A percentile compares a stretch with the other conserved stretches of the same genome.
Conservation (phyloP, 1,140 invertebrate species). For the Camponotus pennsylvanicus region DNA sequence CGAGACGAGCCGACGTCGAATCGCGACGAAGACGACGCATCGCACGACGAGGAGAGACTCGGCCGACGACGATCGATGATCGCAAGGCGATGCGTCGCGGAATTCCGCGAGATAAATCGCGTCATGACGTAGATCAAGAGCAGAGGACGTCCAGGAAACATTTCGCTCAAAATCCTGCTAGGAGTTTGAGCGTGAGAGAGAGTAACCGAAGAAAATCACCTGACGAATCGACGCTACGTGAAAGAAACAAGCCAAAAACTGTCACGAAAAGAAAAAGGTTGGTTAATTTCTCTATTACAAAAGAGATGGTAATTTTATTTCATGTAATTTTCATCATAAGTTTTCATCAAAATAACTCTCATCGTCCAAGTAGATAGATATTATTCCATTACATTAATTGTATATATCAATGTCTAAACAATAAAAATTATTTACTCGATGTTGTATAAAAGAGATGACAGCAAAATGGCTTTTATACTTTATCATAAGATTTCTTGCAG, state of each 20-base stretch:
- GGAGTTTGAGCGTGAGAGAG: not conserved
- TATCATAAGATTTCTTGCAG: not conserved
- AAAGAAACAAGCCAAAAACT: not conserved
- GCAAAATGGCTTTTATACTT: not conserved
- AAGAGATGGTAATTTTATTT: not conserved
- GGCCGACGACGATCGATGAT: not conserved
- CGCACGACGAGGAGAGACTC: slow-evolving; percentile 33
- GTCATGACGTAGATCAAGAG: not conserved
- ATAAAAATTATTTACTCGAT: not conserved
- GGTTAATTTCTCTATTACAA: not conserved
- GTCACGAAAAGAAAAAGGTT: not conserved
- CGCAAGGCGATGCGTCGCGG: not conserved
- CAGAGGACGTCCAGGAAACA: not conserved
- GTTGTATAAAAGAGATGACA: not conserved
- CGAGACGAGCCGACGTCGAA: slow-evolving; percentile 47
- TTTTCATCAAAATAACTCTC: not conserved
- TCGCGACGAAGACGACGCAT: slow-evolving; percentile 49
- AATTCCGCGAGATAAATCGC: not conserved
- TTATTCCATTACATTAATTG: no score
- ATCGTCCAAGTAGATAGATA: not conserved
- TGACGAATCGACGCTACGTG: no score
- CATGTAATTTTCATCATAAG: not conserved
- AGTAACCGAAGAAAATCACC: not conserved
- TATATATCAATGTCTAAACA: not conserved
- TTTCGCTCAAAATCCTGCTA: not conserved